Percentiles rank a stretch among this genome's conserved stretches.
Evolutionary conservation across 2,113 vertebrate species (phyloP).

Genomic region (Perca schrenkii): DNA sequence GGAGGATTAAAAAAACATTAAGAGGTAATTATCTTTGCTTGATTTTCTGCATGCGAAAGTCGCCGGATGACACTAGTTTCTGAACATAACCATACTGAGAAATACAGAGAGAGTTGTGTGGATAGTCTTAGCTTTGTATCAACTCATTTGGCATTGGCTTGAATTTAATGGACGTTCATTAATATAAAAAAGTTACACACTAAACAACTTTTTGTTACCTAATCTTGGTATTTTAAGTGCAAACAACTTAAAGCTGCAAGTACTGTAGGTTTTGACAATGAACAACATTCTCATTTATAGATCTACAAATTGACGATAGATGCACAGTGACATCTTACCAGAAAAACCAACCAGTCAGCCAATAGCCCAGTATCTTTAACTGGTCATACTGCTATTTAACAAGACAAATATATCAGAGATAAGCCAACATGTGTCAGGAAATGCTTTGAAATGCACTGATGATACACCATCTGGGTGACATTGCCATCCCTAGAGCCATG

Average conservation of each 20-base stretch:
- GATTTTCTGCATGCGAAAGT: no score
- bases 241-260: background rate
- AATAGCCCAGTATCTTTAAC: background rate
- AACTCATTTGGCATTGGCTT: no score
- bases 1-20: no score
- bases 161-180: no score
- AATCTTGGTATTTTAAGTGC: background rate
- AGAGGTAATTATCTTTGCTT: no score
- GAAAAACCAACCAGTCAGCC: background rate
- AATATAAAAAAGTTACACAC: no score
- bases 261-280: background rate
- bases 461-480: background rate
- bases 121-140: no score
- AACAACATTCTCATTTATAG: background rate
- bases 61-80: no score
- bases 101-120: no score
- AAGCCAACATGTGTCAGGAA: conserved; percentile 6
- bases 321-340: background rate
- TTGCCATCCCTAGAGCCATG: background rate
- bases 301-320: background rate
- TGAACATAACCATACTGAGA: no score
- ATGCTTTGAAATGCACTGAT: background rate
- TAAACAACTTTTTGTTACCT: no score
- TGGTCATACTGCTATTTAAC: background rate
- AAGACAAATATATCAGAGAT: background rate